Conservation (phyloP, 1,140 invertebrate species). For the Pseudomyrmex dendroicus region DNA sequence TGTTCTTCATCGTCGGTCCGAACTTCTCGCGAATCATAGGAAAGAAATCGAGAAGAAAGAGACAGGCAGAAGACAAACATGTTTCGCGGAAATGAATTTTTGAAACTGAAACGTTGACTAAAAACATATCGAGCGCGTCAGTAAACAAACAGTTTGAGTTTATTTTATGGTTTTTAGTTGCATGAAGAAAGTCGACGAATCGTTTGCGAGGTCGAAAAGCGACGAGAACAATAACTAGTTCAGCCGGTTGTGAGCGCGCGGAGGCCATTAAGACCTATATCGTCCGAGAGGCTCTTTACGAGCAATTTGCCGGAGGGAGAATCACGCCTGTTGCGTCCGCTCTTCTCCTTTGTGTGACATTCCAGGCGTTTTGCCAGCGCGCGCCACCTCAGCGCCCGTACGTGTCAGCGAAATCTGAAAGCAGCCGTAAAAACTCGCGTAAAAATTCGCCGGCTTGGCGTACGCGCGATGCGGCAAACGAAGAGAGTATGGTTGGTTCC, state of each 20-base stretch:
- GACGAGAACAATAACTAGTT: conserved; percentile 72
- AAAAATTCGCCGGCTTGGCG: conserved; percentile 68
- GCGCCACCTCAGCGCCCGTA: conserved; percentile 36
- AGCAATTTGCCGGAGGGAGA: conserved; percentile 58
- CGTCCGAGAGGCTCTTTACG: conserved; percentile 60
- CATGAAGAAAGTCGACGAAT: neutral
- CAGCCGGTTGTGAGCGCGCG: conserved; percentile 64
- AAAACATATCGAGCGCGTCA: neutral
- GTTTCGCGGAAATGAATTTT: neutral
- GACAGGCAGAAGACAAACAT: neutral
- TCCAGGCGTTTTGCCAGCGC: conserved; percentile 37
- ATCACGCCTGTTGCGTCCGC: conserved; percentile 25
- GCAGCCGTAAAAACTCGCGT: conserved; percentile 72
- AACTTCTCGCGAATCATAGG: neutral
- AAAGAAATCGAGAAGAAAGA: neutral
- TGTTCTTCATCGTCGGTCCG: neutral
- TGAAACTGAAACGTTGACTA: neutral
- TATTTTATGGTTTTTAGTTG: too few species aligned
- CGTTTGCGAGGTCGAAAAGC: neutral
- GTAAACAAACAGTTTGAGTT: too few species aligned
- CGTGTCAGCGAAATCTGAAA: conserved; percentile 72
- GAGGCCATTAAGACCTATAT: conserved; percentile 70
- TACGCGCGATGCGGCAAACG: conserved; percentile 9
- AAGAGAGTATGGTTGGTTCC: conserved; percentile 17
- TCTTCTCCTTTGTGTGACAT: conserved; percentile 54